Base-by-base conservation (phyloP, 2,113 vertebrate species). In the Synchiropus splendidus region DNA sequence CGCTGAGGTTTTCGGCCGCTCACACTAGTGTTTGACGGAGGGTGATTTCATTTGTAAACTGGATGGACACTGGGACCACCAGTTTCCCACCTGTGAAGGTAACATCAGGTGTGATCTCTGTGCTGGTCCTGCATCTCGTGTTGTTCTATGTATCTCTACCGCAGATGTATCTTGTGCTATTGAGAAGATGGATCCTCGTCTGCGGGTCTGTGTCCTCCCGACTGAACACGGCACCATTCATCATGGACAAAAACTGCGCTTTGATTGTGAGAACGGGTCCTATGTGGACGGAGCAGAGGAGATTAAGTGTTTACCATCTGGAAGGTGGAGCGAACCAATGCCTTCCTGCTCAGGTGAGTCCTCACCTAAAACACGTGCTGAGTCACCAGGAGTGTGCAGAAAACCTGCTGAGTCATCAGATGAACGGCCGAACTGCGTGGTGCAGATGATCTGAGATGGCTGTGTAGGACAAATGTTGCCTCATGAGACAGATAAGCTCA, bases 271-370 rank as follows among this genome's bases (percentile, higher is more conserved):
- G 1, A 1, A 36, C 31, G 51, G 46, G 1, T 41, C 78, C 47
- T 60, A 1, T 12, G 21, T 86, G n/a, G 12, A 69, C 1, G 87
- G 85, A 8, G 10, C 47, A n/a, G 15, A 37, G 37, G 74, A 86
- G 64, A 63, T 87, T 1, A 13, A 75, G 40, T 94, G 90, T 36
- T 72, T 78, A 27, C 12, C 60, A 21, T 31, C 62, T 31, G 88
- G 87, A 39, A 0, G 31, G 4, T 94, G 90, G 91, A 85, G 48
- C 63, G 27, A 1, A 0, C 9, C 52, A 0, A 76, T 70, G 6
- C 91, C 91, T 38, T 63, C 9, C 13, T 94, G 90, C 52, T 2
- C 61, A 59, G 88, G 90, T 91, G 79, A 76, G 44, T 42, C 48
- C 6, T 37, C 10, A 42, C 16, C 39, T 12, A 5, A 11, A 12